A percentile compares a stretch with the other conserved stretches of the same genome.
These are phyloP conservation scores for Anthonomus grandis DNA, from an alignment of 1,140 invertebrate species.

Conservation along the genomic window DNA sequence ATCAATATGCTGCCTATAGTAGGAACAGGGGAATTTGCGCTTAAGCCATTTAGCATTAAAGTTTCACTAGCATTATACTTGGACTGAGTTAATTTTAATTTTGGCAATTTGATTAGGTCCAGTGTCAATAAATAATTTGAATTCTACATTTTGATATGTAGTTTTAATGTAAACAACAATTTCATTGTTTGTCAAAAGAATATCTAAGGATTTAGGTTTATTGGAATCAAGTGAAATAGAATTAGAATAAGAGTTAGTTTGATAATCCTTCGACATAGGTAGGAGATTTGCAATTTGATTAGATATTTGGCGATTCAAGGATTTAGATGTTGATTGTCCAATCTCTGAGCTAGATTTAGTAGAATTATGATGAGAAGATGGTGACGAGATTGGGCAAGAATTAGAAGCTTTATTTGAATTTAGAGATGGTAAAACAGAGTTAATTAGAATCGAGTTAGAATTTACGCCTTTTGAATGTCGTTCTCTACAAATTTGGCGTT, in stretches of 20 bases:
- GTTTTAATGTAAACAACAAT: constrained; percentile 12
- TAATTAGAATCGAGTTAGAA: not conserved
- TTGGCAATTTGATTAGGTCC: constrained; percentile 21
- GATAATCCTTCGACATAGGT: too few relatives aligned
- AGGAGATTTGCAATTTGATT: not conserved
- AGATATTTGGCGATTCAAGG: not conserved
- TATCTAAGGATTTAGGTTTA: not conserved
- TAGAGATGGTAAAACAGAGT: not conserved
- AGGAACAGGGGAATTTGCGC: not conserved
- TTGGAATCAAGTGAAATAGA: constrained; percentile 9
- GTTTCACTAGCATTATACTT: too few relatives aligned
- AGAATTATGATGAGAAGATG: too few relatives aligned
- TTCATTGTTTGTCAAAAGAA: constrained; percentile 13
- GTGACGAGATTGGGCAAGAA: not conserved
- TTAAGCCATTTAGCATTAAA: constrained; percentile 17
- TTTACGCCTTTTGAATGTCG: constrained; percentile 9
- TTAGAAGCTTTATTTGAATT: not conserved
- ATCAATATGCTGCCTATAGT: constrained; percentile 8
- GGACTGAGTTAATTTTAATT: constrained; percentile 15
- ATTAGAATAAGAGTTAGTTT: too few relatives aligned
- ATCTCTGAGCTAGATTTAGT: not conserved
- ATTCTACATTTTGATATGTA: constrained; percentile 7
- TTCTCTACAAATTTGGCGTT: constrained; percentile 11
- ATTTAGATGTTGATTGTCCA: not conserved
- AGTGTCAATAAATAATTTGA: constrained; percentile 26